Conservation (phyloP, 2,888 invertebrate species). For the Cantharis rustica region DNA sequence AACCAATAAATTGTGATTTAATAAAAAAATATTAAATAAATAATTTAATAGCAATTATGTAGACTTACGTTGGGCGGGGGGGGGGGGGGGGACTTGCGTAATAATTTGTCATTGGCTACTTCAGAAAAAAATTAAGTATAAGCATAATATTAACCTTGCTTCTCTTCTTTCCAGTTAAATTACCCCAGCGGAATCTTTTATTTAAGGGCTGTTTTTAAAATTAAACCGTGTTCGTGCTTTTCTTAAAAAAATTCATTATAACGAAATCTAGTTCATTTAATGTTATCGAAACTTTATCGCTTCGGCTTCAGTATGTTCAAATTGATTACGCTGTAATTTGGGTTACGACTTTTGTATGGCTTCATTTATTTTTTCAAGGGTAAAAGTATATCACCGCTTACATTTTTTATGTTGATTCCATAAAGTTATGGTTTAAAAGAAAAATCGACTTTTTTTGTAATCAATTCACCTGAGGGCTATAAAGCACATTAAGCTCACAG, state of each 20-base stretch:
- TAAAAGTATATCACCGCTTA: not conserved
- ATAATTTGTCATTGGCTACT: too few species aligned
- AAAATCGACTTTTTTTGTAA: constrained; percentile 8
- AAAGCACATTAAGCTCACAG: constrained; percentile 2
- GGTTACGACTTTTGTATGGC: not conserved
- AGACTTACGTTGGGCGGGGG: too few species aligned
- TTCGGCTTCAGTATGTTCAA: not conserved
- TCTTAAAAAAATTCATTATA: not conserved
- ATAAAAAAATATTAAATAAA: too few species aligned
- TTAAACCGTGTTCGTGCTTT: not conserved
- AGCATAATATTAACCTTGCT: too few species aligned
- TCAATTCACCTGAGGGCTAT: constrained; percentile 14
- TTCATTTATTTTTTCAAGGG: not conserved
- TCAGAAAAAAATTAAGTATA: too few species aligned
- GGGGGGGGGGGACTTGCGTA: too few species aligned
- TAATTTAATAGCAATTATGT: too few species aligned
- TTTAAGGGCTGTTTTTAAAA: not conserved
- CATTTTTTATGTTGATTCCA: not conserved
- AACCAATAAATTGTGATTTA: too few species aligned
- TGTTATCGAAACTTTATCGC: not conserved
- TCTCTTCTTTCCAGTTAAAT: too few species aligned
- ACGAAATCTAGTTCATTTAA: not conserved
- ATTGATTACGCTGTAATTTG: not conserved
- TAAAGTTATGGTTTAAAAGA: not conserved
- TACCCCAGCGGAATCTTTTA: not conserved